Percentiles rank a stretch among this genome's conserved stretches.
Conservation (phyloP, 2,888 invertebrate species). For the Gymnocheta viridis region DNA sequence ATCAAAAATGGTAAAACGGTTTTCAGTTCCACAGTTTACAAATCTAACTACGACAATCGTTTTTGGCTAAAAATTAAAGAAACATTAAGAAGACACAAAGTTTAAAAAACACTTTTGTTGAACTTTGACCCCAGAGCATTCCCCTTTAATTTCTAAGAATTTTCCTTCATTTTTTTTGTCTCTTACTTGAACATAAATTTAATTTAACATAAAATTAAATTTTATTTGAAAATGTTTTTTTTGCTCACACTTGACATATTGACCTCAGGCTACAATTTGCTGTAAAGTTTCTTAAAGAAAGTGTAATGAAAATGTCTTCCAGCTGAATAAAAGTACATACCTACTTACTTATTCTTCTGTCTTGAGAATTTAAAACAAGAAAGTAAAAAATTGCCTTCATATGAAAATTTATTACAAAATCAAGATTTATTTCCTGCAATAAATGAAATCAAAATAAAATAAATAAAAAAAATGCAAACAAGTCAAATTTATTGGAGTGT, state of each 20-base stretch:
- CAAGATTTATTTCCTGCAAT: constrained; percentile 65
- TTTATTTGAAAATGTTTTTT: not conserved
- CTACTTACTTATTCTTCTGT: not conserved
- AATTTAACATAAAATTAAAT: constrained; percentile 16
- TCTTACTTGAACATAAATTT: not conserved
- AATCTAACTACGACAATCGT: too few species aligned
- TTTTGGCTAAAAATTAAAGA: too few species aligned
- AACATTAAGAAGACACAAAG: not conserved
- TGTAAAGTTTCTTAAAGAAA: constrained; percentile 25
- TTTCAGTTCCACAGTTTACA: too few species aligned
- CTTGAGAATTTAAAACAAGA: not conserved
- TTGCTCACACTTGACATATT: constrained; percentile 50
- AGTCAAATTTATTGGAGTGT: constrained; percentile 69
- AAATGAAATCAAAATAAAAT: constrained; percentile 39
- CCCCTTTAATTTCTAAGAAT: not conserved
- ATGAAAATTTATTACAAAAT: constrained; percentile 59
- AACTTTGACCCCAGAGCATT: not conserved
- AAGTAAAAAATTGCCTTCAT: constrained; percentile 26
- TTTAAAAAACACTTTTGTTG: not conserved
- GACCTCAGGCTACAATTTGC: constrained; percentile 41
- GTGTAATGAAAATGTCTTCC: not conserved
- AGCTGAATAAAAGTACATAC: not conserved
- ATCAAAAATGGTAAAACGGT: too few species aligned
- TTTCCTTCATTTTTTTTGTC: not conserved
- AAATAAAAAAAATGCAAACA: constrained; percentile 50